These are phyloP conservation scores for Mnemiopsis leidyi DNA, from an alignment of 37 sponge, comb jelly and placozoan genomes.

Conservation along the genomic window DNA sequence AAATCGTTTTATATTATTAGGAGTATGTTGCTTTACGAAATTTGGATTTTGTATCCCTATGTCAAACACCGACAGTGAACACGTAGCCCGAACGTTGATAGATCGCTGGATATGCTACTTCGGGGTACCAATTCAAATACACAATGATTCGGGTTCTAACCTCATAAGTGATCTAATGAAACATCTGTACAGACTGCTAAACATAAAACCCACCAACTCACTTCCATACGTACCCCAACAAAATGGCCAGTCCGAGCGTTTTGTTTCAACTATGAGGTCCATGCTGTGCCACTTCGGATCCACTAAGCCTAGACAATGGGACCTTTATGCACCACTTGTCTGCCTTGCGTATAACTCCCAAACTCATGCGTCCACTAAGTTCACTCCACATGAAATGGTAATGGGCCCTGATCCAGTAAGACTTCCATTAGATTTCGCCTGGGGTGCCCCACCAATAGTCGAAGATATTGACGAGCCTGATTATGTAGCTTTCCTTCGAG, in stretches of 20 bases:
- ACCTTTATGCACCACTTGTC: neutral
- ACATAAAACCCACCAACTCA: neutral
- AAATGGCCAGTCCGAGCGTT: neutral
- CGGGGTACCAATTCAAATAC: neutral
- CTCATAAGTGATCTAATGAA: neutral
- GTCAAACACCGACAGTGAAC: neutral
- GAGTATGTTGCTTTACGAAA: neutral
- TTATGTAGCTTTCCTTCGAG: neutral
- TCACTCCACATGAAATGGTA: neutral
- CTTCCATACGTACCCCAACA: neutral
- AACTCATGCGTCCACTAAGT: neutral
- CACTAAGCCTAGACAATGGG: neutral
- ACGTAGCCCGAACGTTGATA: neutral
- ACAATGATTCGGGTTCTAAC: neutral
- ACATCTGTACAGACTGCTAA: neutral
- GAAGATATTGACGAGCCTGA: neutral
- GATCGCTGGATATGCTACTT: neutral
- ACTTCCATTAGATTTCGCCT: neutral
- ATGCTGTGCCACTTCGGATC: neutral
- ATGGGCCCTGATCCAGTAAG: neutral
- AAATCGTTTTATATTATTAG: neutral
- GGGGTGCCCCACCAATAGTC: neutral
- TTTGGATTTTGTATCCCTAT: neutral
- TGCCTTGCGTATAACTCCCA: neutral
- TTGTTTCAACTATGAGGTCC: neutral